These are phyloP conservation scores for Tretioscincus oriximinensis DNA, from an alignment of 2,113 vertebrate genomes.

Conservation along the genomic window DNA sequence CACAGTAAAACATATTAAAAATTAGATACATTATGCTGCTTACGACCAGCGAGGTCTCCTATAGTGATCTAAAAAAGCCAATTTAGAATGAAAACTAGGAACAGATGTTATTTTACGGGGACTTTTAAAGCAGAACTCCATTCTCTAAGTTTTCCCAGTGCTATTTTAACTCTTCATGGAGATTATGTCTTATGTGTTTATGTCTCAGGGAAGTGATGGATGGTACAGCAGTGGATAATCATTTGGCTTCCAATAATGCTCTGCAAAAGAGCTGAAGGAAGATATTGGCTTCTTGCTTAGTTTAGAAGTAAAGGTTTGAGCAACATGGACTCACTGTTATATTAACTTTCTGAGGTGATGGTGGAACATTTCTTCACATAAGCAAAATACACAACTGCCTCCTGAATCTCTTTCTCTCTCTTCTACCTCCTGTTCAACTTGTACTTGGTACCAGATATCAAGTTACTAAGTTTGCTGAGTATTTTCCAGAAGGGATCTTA, in stretches of 20 bases:
- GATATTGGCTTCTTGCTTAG: conserved; percentile 23
- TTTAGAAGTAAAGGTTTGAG: conserved; percentile 9
- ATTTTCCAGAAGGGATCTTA: no score
- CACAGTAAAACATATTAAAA: conserved; percentile 59
- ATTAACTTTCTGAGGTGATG: conserved; percentile 12
- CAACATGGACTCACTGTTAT: background rate
- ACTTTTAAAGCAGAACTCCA: conserved; percentile 43
- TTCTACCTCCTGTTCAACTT: no score
- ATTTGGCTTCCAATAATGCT: conserved; percentile 8
- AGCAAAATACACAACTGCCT: background rate
- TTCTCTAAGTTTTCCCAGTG: conserved; percentile 32
- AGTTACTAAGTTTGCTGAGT: no score
- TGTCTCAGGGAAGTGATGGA: conserved; percentile 33
- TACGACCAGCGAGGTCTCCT: conserved; percentile 40
- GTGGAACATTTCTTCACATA: background rate
- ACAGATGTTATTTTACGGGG: conserved; percentile 55
- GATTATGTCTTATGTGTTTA: conserved; percentile 38
- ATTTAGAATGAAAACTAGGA: conserved; percentile 58
- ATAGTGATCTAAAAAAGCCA: conserved; percentile 56
- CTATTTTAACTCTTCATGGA: conserved; percentile 39
- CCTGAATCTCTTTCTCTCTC: background rate
- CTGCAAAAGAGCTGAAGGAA: background rate
- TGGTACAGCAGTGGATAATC: conserved; percentile 15
- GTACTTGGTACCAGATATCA: no score
- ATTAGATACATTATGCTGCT: conserved; percentile 59